These are phyloP conservation scores for Lathronympha strigana DNA, from an alignment of 2,888 invertebrate genomes.

Conservation along the genomic window DNA sequence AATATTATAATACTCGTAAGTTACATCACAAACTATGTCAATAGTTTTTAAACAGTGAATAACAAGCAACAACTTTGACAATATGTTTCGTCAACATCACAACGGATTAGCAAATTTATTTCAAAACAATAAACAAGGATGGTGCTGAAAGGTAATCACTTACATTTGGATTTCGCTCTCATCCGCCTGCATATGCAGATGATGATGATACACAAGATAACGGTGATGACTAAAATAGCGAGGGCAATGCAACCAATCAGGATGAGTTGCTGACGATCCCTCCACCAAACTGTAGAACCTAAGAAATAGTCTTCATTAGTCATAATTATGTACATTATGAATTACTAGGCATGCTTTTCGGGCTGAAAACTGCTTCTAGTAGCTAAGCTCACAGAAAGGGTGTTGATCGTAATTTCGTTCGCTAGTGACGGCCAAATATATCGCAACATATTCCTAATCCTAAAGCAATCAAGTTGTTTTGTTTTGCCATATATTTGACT, in stretches of 20 bases:
- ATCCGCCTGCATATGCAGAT: constrained; percentile 93
- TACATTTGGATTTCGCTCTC: constrained; percentile 92
- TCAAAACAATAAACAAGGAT: neutral
- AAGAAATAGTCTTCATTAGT: constrained; percentile 44
- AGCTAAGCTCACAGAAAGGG: too few species aligned
- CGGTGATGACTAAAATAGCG: constrained; percentile 80
- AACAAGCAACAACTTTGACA: constrained; percentile 8
- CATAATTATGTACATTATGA: neutral
- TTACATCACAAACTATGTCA: neutral
- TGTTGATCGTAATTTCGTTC: neutral
- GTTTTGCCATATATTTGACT: too few species aligned
- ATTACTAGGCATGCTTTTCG: neutral
- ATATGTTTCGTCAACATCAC: constrained; percentile 4
- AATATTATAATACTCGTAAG: neutral
- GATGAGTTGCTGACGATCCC: constrained; percentile 91
- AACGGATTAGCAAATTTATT: neutral
- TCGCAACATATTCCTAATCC: too few species aligned
- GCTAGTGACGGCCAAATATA: too few species aligned
- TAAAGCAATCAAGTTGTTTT: too few species aligned
- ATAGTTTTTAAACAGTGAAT: constrained; percentile 13
- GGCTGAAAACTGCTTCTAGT: neutral
- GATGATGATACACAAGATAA: constrained; percentile 93
- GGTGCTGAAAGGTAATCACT: constrained; percentile 68
- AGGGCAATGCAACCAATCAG: constrained; percentile 86
- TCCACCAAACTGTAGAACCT: constrained; percentile 93